Evolutionary conservation across 2,113 vertebrate genomes (phyloP), one percentile per base, ranked within the genome.

Genomic region (Grammomys dolichurus): DNA sequence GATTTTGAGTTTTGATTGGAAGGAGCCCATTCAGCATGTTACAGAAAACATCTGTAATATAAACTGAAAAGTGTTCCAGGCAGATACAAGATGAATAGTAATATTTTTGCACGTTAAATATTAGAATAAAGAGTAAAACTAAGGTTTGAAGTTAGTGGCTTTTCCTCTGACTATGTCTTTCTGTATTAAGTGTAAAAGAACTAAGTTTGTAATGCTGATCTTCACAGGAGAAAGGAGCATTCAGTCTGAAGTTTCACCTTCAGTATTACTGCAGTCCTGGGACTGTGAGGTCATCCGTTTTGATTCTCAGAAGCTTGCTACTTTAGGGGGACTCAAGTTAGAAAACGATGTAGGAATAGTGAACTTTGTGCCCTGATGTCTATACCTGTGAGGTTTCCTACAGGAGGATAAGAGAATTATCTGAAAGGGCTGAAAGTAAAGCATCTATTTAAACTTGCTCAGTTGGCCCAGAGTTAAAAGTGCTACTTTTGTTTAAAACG

Each of bases 1-100:
- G 72, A 94, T 24, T 92, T 75, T 31, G 69, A 22, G 13, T 87
- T 84, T 84, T 89, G 93, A 86, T 31, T 89, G 91, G 96, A 95
- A 43, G 80, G 60, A 43, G 69, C 95, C 26, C 16, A 90, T 67
- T 93, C 3, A 94, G 28, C 9, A 65, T 87, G 24, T 93, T 93
- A 81, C 4, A 89, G 58, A 91, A 95, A 76, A 3, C 60, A 93
- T 36, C 2, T 33, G 65, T 89, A 48, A 33, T 96, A 91, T 93
- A 65, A 87, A 75, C 60, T 84, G 36, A 86, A 91, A 87, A 89
- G 11, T 91, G 54, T 87, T 92, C 54, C 89, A 89, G 24, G 90
- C 81, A 72, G 7, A 51, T 58, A 12, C 69, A 73, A 87, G 43
- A 80, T 43, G 56, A 84, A 11, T 56, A 54, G 4, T 72, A 85